phyloP scores from a whole-genome alignment of 1,140 invertebrate species.

The Zaprionus gabonicus region DNA sequence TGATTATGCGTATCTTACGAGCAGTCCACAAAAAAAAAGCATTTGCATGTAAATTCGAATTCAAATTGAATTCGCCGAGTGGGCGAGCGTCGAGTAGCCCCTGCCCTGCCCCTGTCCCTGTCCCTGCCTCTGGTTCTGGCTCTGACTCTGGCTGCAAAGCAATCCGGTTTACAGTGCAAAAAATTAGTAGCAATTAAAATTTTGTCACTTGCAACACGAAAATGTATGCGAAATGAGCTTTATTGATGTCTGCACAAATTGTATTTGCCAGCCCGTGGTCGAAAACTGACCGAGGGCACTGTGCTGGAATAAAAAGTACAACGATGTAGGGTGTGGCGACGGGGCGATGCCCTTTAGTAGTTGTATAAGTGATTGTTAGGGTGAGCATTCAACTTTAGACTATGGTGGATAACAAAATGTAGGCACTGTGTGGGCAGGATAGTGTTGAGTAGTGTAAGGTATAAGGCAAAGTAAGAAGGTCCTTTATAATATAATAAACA shows the following conservation, averaged over 20 bases:
- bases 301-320: neutral
- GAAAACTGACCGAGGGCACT: slow-evolving; percentile 17
- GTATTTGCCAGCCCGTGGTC: slow-evolving; percentile 33
- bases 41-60: slow-evolving; percentile 60
- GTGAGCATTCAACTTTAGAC: no score
- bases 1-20: slow-evolving; percentile 58
- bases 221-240: slow-evolving; percentile 46
- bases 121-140: neutral
- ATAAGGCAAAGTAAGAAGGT: no score
- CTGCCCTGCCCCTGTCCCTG: neutral
- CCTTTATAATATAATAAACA: no score
- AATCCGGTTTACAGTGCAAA: slow-evolving; percentile 56
- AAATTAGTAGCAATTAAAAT: slow-evolving; percentile 62
- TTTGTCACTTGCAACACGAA: slow-evolving; percentile 55
- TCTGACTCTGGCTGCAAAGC: neutral
- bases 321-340: neutral
- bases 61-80: slow-evolving; percentile 38
- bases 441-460: no score
- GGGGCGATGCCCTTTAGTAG: neutral
- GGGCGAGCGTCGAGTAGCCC: slow-evolving; percentile 29
- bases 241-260: slow-evolving; percentile 68
- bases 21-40: slow-evolving; percentile 19
- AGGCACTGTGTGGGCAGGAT: no score
- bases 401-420: no score
- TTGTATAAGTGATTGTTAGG: neutral